These are phyloP conservation scores for Prolemur simus DNA, from an alignment of 2,113 vertebrate species.

Conservation along the genomic window DNA sequence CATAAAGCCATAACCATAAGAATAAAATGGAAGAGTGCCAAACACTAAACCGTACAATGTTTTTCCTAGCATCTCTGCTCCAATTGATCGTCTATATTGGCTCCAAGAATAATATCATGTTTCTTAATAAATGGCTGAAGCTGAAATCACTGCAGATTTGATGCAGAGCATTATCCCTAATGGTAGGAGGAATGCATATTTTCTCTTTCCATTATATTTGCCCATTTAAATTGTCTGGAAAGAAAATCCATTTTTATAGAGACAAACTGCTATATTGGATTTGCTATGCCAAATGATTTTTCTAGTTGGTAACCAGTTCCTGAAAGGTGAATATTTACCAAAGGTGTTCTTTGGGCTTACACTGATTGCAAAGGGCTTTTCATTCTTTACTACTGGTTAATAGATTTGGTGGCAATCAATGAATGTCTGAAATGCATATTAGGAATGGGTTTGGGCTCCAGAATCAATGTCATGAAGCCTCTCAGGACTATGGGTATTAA, in stretches of 20 bases:
- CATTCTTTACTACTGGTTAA: background rate
- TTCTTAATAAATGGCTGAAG: constrained; percentile 47
- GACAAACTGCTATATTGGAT: background rate
- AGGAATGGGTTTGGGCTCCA: background rate
- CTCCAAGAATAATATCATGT: background rate
- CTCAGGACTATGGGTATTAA: background rate
- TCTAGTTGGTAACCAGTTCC: background rate
- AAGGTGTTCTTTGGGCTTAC: background rate
- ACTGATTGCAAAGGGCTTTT: background rate
- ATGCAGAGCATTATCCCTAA: background rate
- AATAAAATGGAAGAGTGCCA: background rate
- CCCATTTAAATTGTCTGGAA: constrained; percentile 33
- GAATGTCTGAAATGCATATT: background rate
- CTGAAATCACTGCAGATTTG: constrained; percentile 40
- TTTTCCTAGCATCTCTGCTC: constrained; percentile 27
- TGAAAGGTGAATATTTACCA: background rate
- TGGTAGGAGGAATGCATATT: background rate
- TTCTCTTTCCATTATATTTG: constrained; percentile 47
- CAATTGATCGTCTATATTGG: background rate
- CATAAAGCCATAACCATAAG: background rate
- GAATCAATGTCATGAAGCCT: background rate
- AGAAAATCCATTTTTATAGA: constrained; percentile 36
- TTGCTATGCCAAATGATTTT: background rate
- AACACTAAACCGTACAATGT: background rate
- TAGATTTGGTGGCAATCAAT: background rate